phyloP scores from a whole-genome alignment of 2,888 invertebrate genomes.

The Alsophila aescularia region DNA sequence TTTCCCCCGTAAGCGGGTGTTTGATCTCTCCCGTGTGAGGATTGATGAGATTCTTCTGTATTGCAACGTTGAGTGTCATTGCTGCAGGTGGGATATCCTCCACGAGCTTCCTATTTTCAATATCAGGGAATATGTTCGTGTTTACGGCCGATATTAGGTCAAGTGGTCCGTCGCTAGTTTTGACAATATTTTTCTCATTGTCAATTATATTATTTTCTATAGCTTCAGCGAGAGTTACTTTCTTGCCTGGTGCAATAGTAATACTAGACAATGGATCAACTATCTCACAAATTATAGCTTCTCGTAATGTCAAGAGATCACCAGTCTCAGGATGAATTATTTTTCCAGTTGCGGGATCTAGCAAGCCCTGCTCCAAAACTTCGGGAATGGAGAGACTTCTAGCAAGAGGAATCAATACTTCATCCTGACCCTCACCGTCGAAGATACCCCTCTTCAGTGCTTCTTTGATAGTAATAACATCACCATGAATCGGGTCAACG shows the following conservation, averaged over 20 bases:
- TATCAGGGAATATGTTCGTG: slow-evolving; percentile 85
- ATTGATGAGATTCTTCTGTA: slow-evolving; percentile 90
- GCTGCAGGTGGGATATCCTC: slow-evolving; percentile 90
- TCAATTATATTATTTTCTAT: slow-evolving; percentile 89
- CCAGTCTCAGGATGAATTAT: slow-evolving; percentile 96
- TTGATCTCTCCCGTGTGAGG: slow-evolving; percentile 86
- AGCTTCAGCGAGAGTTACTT: slow-evolving; percentile 90
- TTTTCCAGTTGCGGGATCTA: slow-evolving; percentile 89
- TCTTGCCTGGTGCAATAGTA: slow-evolving; percentile 84
- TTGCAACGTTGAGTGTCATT: slow-evolving; percentile 92
- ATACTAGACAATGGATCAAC: slow-evolving; percentile 92
- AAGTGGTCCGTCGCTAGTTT: slow-evolving; percentile 85
- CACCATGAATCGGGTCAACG: slow-evolving; percentile 92
- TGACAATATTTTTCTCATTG: slow-evolving; percentile 87
- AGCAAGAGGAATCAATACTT: slow-evolving; percentile 91
- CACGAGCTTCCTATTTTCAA: slow-evolving; percentile 47
- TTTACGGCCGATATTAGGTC: slow-evolving; percentile 89
- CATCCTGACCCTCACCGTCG: slow-evolving; percentile 90
- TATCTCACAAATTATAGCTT: slow-evolving; percentile 95
- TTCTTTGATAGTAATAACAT: slow-evolving; percentile 91
- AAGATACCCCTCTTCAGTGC: slow-evolving; percentile 93
- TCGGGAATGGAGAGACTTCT: slow-evolving; percentile 93
- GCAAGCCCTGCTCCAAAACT: slow-evolving; percentile 93
- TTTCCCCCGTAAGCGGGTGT: slow-evolving; percentile 89
- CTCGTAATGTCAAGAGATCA: slow-evolving; percentile 88